Conservation (phyloP, 2,113 vertebrate species). For the Oplegnathus fasciatus region DNA sequence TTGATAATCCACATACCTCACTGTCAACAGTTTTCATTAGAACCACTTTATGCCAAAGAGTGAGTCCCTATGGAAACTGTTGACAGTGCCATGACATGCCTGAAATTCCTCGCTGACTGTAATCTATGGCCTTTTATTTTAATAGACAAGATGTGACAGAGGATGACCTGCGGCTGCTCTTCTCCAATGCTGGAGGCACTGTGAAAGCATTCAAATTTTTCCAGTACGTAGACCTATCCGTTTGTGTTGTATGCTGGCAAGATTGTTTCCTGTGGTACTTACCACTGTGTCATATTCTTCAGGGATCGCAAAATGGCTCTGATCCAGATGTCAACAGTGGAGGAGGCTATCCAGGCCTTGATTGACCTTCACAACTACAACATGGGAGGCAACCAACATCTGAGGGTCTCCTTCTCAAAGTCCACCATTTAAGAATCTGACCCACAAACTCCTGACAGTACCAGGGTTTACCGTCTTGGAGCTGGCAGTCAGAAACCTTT, state of each 20-base stretch:
- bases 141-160: slow-evolving; percentile 93
- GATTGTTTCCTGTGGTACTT: neutral
- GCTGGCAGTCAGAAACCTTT: neutral
- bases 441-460: neutral
- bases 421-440: slow-evolving; percentile 90
- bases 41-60: neutral
- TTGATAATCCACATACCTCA: neutral
- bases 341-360: slow-evolving; percentile 96
- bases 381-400: slow-evolving; percentile 97
- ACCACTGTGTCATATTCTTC: slow-evolving; percentile 43
- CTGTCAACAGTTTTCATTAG: neutral
- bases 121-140: slow-evolving; percentile 46
- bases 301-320: slow-evolving; percentile 99
- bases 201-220: slow-evolving; percentile 99
- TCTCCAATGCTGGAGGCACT: slow-evolving; percentile 95
- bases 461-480: neutral
- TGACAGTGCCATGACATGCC: neutral
- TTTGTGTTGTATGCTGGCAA: neutral
- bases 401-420: slow-evolving; percentile 98
- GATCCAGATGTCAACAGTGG: slow-evolving; percentile 97
- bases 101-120: neutral
- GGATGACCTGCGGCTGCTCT: slow-evolving; percentile 94
- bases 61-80: neutral
- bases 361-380: slow-evolving; percentile 99
- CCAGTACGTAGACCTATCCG: slow-evolving; percentile 89